phyloP scores from a whole-genome alignment of 2,113 vertebrate genomes.

The Atractosteus spatula region DNA sequence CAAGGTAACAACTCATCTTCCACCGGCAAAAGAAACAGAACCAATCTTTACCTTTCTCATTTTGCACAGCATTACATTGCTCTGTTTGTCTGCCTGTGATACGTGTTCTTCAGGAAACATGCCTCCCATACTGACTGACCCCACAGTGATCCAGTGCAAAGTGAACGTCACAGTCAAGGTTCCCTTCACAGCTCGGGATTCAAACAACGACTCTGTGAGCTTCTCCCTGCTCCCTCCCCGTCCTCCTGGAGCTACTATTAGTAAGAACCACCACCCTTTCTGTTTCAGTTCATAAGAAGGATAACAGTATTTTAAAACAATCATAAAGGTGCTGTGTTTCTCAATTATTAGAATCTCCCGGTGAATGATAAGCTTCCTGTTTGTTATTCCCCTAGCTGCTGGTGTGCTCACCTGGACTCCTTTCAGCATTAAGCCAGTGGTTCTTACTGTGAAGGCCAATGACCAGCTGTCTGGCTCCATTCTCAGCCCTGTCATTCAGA shows the following conservation, averaged over 20 bases:
- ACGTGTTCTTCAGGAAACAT: conserved; percentile 55
- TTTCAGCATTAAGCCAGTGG: conserved; percentile 47
- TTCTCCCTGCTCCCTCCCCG: conserved; percentile 64
- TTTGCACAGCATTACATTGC: too few relatives aligned
- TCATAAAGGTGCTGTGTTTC: too few relatives aligned
- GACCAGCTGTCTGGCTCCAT: conserved; percentile 60
- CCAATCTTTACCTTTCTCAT: background rate
- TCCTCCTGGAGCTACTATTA: conserved; percentile 53
- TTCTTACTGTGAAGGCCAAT: conserved; percentile 61
- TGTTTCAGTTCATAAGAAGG: too few relatives aligned
- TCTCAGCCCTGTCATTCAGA: conserved; percentile 58
- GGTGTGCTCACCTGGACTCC: conserved; percentile 65
- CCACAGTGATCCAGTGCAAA: conserved; percentile 56
- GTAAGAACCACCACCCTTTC: conserved; percentile 43
- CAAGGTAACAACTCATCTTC: background rate
- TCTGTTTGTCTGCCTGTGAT: too few relatives aligned
- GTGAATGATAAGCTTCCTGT: background rate
- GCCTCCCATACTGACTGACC: conserved; percentile 64
- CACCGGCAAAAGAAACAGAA: background rate
- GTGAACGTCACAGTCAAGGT: conserved; percentile 55
- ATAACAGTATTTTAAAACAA: too few relatives aligned
- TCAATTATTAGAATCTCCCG: background rate
- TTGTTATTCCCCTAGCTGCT: conserved; percentile 38
- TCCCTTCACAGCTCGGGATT: conserved; percentile 57
- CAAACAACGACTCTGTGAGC: conserved; percentile 61